Base-by-base conservation (phyloP, 2,113 vertebrate genomes). In the Hymenochirus boettgeri region DNA sequence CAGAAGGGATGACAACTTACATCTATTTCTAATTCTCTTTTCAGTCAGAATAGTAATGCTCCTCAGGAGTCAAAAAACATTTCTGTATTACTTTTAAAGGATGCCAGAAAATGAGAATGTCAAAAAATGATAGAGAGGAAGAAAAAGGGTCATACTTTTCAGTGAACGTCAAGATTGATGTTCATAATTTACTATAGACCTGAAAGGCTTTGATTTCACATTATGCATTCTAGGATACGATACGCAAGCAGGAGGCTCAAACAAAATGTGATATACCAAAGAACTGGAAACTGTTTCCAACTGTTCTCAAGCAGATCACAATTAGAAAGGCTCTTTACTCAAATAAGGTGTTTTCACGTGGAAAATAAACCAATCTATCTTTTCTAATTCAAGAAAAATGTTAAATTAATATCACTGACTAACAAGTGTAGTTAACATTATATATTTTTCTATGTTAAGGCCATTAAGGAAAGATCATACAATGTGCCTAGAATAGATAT, bases 71-170 rank as follows among this genome's bases (percentile, higher is more conserved):
- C 65, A 60, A 59, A 58, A 58, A 59, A 59, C 46, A 58, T 58
- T 60, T 67, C 48, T 23, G 51, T 57, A 59, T 58, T 42, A 29
- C 57, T 67, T 59, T 59, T 60, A 67, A 60, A 45, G 56, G 65
- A 60, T 67, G 58, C 55, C 37, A 25, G 55, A 45, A 67, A 67
- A 67, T 67, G 65, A 67, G 33, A 67, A 59, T 67, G 65, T 67
- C 65, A 67, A 48, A 35, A 67, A 67, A 45, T 67, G 65, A 67
- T 60, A 67, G 56, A 42, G 56, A 31, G 37, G 33, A 59, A 60
- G 31, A 58, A 47, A n/a, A 57, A 51, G 19, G 18, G 27, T 22
- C 26, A 24, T 53, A 45, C 48, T 67, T 21, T 57, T 21, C 27
- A 35, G 31, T 57, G 18, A 22, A 19, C 33, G 59, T 52, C 33